phyloP scores from a whole-genome alignment of 1,140 invertebrate genomes.

The Apis cerana region DNA sequence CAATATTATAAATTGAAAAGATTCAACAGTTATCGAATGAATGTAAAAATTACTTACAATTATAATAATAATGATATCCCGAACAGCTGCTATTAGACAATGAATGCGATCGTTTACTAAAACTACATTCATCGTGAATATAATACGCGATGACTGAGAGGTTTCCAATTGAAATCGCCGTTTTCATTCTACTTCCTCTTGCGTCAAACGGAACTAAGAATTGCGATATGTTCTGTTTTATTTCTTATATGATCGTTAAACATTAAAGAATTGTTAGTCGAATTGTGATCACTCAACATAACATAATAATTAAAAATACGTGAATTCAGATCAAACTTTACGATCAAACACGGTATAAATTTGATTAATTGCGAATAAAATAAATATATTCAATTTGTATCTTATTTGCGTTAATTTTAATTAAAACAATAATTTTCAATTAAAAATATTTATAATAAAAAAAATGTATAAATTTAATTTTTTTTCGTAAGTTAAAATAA shows the following conservation, averaged over 20 bases:
- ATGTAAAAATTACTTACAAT: not conserved
- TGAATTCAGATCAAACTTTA: not conserved
- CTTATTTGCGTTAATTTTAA: too few relatives aligned
- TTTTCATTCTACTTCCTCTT: slow-evolving; percentile 18
- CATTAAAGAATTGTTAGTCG: not conserved
- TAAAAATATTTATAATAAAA: too few relatives aligned
- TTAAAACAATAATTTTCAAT: too few relatives aligned
- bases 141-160: not conserved
- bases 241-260: not conserved
- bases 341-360: too few relatives aligned
- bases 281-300: not conserved
- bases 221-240: not conserved
- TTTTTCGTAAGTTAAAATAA: too few relatives aligned
- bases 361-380: too few relatives aligned
- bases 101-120: slow-evolving; percentile 30
- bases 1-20: too few relatives aligned
- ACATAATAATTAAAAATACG: not conserved
- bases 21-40: not conserved
- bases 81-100: slow-evolving; percentile 14
- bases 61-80: slow-evolving; percentile 24
- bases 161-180: slow-evolving; percentile 12
- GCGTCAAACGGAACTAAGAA: slow-evolving; percentile 12
- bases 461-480: too few relatives aligned
- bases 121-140: not conserved
- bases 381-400: too few relatives aligned